Conservation (phyloP, 1,140 invertebrate genomes). For the Adoxophyes honmai region DNA sequence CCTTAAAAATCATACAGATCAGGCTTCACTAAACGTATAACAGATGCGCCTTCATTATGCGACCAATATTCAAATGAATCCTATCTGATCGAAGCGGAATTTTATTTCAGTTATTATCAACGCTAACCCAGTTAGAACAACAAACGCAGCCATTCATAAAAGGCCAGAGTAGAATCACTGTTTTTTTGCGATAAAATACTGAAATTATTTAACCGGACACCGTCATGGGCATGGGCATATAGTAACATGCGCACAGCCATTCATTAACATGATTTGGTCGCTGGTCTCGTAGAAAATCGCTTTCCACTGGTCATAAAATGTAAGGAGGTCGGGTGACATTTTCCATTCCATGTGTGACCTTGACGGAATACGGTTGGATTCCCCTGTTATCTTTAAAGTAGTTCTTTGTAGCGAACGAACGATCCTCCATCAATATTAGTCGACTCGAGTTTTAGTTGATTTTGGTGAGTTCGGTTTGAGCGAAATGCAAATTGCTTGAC, state of each 20-base stretch:
- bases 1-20: too few relatives aligned
- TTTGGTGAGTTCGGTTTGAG: constrained; percentile 17
- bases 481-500: background rate
- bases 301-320: constrained; percentile 46
- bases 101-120: background rate
- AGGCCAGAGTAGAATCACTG: background rate
- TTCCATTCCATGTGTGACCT: constrained; percentile 36
- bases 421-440: background rate
- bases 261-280: constrained; percentile 55
- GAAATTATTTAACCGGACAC: background rate
- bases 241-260: constrained; percentile 18
- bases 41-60: too few relatives aligned
- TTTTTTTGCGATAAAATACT: constrained; percentile 13
- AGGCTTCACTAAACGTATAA: too few relatives aligned
- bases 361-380: constrained; percentile 21
- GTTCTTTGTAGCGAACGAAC: background rate
- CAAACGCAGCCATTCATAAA: background rate
- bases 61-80: too few relatives aligned
- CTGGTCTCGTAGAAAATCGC: constrained; percentile 44
- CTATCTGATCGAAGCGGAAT: too few relatives aligned
- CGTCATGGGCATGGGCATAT: constrained; percentile 24
- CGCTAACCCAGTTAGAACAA: background rate
- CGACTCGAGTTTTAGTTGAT: background rate
- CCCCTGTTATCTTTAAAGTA: background rate
- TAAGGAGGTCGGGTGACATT: constrained; percentile 30